phyloP scores from a whole-genome alignment of 2,797 vertebrate genomes.

The Malacoctenus gilli region DNA sequence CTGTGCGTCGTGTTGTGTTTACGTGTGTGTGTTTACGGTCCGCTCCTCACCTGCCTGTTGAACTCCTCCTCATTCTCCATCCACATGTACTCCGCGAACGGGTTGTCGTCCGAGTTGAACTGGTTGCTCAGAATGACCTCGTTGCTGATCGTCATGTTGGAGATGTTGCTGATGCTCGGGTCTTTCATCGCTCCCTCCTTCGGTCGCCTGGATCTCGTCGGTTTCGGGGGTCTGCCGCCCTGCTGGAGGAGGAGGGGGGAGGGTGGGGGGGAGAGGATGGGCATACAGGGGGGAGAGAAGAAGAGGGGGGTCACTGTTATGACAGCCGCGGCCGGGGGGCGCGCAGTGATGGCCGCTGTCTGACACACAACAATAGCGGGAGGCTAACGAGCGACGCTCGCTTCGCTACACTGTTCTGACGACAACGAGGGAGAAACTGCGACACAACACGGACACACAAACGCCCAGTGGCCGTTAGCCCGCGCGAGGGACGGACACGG shows the following conservation, averaged over 20 bases:
- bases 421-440: not conserved
- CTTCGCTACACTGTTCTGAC: not conserved
- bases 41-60: slow-evolving; percentile 85
- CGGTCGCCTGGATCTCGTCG: no score
- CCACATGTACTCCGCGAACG: slow-evolving; percentile 95
- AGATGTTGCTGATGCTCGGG: slow-evolving; percentile 84
- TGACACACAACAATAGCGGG: slow-evolving; percentile 3
- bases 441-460: not conserved
- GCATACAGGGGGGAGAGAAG: not conserved
- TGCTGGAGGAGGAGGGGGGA: not conserved
- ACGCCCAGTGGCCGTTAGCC: rapidly evolving
- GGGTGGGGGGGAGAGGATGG: no score
- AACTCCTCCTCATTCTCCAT: slow-evolving; percentile 97
- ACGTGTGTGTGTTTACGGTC: no score
- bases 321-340: slow-evolving; percentile 22
- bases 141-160: slow-evolving; percentile 81
- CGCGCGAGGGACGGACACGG: rapidly evolving
- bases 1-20: no score
- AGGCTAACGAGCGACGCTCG: not conserved
- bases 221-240: not conserved
- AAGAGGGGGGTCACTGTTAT: not conserved
- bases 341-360: not conserved
- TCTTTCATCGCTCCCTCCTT: slow-evolving; percentile 87
- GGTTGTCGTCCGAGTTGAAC: slow-evolving; percentile 86
- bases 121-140: slow-evolving; percentile 86